These are phyloP conservation scores for Sebastes melanostomus DNA, from an alignment of 2,797 vertebrate genomes.

Conservation along the genomic window DNA sequence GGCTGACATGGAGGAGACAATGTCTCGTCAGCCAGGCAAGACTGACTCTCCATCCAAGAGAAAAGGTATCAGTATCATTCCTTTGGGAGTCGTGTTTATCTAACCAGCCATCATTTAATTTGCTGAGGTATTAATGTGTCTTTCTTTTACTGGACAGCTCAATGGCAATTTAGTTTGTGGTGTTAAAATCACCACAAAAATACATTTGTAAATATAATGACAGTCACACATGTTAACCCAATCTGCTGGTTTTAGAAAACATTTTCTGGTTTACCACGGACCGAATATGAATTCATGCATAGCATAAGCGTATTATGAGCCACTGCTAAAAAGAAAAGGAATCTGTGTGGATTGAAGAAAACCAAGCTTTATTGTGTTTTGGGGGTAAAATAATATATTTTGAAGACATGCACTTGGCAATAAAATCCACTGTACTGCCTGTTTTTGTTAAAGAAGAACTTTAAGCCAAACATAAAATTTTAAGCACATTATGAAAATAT, in stretches of 20 bases:
- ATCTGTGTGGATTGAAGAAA: no score
- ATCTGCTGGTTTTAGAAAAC: not conserved
- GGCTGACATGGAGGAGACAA: conserved; percentile 75
- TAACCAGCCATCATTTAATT: not conserved
- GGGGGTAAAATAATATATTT: no score
- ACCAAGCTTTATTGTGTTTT: no score
- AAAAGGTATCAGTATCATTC: conserved; percentile 79
- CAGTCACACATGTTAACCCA: not conserved
- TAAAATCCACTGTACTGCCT: no score
- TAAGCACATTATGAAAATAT: not conserved
- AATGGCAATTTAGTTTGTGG: not conserved
- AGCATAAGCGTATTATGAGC: no score
- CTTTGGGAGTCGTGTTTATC: not conserved
- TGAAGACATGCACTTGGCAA: no score
- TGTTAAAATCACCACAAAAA: not conserved
- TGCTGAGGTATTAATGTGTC: not conserved
- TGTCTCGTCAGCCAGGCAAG: conserved; percentile 70
- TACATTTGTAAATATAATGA: not conserved
- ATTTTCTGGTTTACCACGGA: not conserved
- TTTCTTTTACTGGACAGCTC: not conserved
- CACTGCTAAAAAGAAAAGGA: no score
- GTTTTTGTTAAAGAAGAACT: not conserved
- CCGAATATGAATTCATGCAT: not conserved
- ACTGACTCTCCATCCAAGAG: conserved; percentile 90
- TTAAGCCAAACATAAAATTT: not conserved